Conservation (phyloP, 2,113 vertebrate species). For the Tupaia tana region DNA sequence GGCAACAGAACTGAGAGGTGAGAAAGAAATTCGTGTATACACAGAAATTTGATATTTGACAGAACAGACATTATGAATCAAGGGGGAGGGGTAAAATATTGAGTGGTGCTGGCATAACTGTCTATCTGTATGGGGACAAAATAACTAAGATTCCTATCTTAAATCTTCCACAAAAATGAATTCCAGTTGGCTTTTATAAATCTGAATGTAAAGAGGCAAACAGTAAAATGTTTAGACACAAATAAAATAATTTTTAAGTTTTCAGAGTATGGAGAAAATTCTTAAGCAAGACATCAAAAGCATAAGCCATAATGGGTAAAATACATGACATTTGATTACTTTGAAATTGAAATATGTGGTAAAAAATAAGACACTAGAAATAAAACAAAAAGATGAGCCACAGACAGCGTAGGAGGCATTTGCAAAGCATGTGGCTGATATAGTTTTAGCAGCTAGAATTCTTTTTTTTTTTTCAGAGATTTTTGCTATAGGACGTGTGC, state of each 20-base stretch:
- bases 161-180: background rate
- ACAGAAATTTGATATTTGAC: background rate
- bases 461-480: no score
- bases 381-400: background rate
- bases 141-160: background rate
- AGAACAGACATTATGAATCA: background rate
- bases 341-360: background rate
- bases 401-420: background rate
- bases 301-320: background rate
- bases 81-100: background rate
- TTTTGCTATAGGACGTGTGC: no score
- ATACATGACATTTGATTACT: background rate
- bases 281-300: background rate
- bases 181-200: background rate
- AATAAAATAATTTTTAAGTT: background rate
- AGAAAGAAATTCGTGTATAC: background rate
- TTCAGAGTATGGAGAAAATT: background rate
- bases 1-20: background rate
- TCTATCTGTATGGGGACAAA: background rate
- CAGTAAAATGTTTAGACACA: conserved; percentile 23
- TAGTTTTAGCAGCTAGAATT: background rate
- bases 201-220: background rate
- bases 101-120: no score
- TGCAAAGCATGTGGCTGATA: background rate
- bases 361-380: background rate